Evolutionary conservation across 2,888 invertebrate species (phyloP).

Genomic region (Drosophila falleni): DNA sequence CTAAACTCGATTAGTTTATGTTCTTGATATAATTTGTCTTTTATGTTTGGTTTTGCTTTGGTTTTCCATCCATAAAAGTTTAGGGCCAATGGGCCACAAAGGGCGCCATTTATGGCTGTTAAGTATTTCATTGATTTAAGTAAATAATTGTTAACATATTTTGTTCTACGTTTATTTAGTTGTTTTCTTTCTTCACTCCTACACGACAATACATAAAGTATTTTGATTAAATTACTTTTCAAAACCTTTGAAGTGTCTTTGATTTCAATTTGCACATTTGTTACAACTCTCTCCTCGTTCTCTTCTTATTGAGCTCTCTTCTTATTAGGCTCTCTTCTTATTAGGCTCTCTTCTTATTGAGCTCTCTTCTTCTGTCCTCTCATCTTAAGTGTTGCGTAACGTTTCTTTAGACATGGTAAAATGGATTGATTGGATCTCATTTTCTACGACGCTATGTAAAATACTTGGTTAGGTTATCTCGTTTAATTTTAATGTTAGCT

Average conservation of each 20-base stretch:
- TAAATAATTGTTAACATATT: constrained; percentile 56
- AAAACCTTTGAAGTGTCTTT: constrained; percentile 70
- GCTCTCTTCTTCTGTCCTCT: constrained; percentile 44
- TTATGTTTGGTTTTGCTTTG: constrained; percentile 12
- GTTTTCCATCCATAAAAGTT: constrained; percentile 41
- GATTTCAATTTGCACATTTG: constrained; percentile 74
- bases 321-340: not conserved
- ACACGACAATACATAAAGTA: constrained; percentile 43
- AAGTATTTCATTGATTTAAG: constrained; percentile 45
- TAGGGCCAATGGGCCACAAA: constrained; percentile 43
- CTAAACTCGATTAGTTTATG: constrained; percentile 53
- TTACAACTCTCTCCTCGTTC: constrained; percentile 21
- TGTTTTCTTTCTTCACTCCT: constrained; percentile 19
- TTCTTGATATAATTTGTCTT: constrained; percentile 47
- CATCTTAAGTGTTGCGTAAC: constrained; percentile 54
- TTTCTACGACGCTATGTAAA: constrained; percentile 63
- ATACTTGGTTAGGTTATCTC: constrained; percentile 59
- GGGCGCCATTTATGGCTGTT: constrained; percentile 29
- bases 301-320: not conserved
- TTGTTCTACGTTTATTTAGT: constrained; percentile 39
- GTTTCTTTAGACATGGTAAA: constrained; percentile 66
- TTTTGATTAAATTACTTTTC: constrained; percentile 68
- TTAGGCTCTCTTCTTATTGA: not conserved
- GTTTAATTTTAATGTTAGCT: constrained; percentile 49
- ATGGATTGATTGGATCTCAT: constrained; percentile 52